phyloP scores from a whole-genome alignment of 2,797 vertebrate species.

The Paramormyrops hopkinsi region DNA sequence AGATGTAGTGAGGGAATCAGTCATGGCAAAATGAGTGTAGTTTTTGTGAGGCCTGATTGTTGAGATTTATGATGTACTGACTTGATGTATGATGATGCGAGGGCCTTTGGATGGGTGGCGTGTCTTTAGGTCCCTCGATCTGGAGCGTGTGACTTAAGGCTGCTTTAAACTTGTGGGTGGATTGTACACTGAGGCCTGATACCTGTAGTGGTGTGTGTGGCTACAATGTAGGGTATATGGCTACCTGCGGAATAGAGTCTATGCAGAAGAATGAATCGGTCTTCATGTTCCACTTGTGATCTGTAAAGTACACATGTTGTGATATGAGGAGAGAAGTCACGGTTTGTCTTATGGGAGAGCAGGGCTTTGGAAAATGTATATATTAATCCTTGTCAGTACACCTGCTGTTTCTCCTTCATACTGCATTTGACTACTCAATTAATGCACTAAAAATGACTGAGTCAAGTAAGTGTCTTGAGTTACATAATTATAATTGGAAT shows the following conservation, averaged over 20 bases:
- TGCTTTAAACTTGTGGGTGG: not conserved
- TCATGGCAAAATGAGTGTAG: not conserved
- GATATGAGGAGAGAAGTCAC: not conserved
- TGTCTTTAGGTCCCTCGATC: not conserved
- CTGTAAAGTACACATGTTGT: not conserved
- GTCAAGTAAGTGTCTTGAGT: not conserved
- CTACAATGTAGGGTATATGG: not conserved
- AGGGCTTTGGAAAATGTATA: not conserved
- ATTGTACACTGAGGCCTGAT: not conserved
- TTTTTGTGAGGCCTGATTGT: not conserved
- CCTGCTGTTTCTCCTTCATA: not conserved
- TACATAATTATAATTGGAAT: not conserved
- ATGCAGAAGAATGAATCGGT: not conserved
- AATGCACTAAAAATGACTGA: not conserved
- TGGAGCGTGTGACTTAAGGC: not conserved
- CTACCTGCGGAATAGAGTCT: not conserved
- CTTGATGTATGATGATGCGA: not conserved
- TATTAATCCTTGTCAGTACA: not conserved
- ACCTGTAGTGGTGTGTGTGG: not conserved
- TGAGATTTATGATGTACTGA: not conserved
- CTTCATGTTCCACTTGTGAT: not conserved
- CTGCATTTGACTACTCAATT: not conserved
- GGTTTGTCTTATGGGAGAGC: not conserved
- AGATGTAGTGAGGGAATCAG: not conserved
- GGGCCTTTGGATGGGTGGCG: not conserved